A percentile compares a stretch with the other conserved stretches of the same genome.
phyloP scores from a whole-genome alignment of 2,113 vertebrate species.

The Lanius collurio region DNA sequence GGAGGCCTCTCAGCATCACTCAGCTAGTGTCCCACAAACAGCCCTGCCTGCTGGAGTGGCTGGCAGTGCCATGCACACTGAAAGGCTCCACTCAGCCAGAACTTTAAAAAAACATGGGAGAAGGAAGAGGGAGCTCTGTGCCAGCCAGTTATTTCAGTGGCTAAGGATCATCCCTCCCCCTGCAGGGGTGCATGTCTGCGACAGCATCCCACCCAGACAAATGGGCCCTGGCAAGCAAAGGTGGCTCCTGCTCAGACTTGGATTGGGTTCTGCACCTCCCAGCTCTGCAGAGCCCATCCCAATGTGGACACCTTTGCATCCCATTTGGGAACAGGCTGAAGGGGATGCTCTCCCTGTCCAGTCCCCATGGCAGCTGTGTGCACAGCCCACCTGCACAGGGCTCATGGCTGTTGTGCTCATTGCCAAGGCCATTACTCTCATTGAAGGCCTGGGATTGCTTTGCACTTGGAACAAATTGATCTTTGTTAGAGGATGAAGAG shows the following conservation, averaged over 20 bases:
- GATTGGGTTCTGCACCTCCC: not conserved
- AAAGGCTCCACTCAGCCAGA: not conserved
- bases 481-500: not conserved
- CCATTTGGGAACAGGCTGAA: not conserved
- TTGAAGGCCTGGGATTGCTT: not conserved
- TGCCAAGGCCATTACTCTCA: not conserved
- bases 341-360: not conserved
- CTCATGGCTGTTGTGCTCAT: not conserved
- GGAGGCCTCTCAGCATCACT: not conserved
- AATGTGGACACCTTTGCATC: fast-evolving
- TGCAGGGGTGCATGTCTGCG: not conserved
- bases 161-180: not conserved
- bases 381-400: not conserved
- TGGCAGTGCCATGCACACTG: not conserved
- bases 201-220: not conserved
- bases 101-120: not conserved
- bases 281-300: not conserved
- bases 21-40: not conserved
- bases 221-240: not conserved
- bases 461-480: not conserved
- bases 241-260: not conserved
- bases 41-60: not conserved
- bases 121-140: not conserved
- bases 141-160: not conserved
- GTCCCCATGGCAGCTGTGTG: not conserved